These are phyloP conservation scores for Xenus cinereus DNA, from an alignment of 2,113 vertebrate genomes.

Conservation along the genomic window DNA sequence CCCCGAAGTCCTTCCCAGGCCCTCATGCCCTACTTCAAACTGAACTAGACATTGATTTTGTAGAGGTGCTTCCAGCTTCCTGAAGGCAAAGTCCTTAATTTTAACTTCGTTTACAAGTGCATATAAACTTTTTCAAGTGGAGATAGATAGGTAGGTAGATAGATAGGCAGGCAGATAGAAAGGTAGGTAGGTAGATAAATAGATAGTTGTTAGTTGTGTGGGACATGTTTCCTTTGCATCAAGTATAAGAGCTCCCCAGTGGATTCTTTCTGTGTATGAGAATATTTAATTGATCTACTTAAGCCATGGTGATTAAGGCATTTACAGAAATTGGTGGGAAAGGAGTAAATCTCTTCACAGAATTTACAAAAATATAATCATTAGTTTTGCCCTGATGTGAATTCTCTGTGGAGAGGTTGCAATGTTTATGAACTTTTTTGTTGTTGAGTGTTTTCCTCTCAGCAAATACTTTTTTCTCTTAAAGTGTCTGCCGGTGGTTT, in stretches of 20 bases:
- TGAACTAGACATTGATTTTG: neutral
- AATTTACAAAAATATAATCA: neutral
- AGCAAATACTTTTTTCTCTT: neutral
- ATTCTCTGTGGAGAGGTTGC: neutral
- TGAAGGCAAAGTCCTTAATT: neutral
- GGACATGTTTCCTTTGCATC: neutral
- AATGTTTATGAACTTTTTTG: neutral
- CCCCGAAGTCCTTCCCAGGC: neutral
- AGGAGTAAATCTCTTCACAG: neutral
- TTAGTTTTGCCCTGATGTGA: neutral
- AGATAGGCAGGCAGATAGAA: neutral
- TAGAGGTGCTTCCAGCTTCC: neutral
- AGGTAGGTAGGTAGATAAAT: neutral
- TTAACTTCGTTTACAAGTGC: neutral
- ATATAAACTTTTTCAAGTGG: neutral
- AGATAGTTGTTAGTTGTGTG: neutral
- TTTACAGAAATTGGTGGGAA: neutral
- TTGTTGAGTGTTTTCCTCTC: neutral
- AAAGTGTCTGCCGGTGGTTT: neutral
- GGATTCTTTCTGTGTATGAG: accelerated
- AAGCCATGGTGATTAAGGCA: neutral
- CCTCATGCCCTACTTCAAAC: neutral
- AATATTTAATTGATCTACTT: neutral
- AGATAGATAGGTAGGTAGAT: no score
- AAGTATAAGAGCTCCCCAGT: neutral